A percentile compares a stretch with the other conserved stretches of the same genome.
Evolutionary conservation across 2,888 invertebrate genomes (phyloP).

Genomic region (Imbricaverruca yamaguchii): DNA sequence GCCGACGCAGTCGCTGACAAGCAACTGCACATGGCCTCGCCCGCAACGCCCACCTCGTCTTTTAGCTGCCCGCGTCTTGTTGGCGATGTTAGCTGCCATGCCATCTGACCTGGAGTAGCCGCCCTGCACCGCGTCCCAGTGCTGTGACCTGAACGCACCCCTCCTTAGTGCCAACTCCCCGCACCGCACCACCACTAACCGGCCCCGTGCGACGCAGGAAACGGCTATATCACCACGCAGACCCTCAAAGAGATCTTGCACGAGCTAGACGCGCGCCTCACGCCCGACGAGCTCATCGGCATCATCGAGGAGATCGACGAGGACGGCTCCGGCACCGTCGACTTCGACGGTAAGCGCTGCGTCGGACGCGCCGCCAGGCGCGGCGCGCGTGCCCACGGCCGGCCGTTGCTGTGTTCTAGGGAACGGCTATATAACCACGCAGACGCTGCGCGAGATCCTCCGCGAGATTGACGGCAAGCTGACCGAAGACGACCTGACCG

Average conservation of each 20-base stretch:
- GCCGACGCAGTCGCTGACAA: no score
- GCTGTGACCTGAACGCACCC: no score
- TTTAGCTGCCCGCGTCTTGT: no score
- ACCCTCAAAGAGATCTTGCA: conserved; percentile 31
- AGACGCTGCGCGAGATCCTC: conserved; percentile 32
- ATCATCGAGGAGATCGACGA: conserved; percentile 33
- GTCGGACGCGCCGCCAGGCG: no score
- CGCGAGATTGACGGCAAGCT: conserved; percentile 32
- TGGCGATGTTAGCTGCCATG: no score
- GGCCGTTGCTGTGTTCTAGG: conserved; percentile 42
- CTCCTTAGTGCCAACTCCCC: no score
- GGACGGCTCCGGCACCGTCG: conserved; percentile 33
- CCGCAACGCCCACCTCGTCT: no score
- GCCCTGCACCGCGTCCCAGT: no score
- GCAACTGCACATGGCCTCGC: no score
- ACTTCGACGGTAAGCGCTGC: conserved; percentile 29
- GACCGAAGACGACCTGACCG: conserved; percentile 30
- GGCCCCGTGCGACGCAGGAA: conserved; percentile 22
- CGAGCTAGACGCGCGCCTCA: conserved; percentile 32
- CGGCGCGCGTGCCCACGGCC: no score
- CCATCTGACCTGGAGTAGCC: no score
- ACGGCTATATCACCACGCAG: conserved; percentile 32
- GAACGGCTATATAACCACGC: conserved; percentile 32
- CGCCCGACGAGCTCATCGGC: conserved; percentile 29
- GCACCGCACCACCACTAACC: no score